phyloP scores from a whole-genome alignment of 2,113 vertebrate genomes.

The Arvicanthis niloticus region DNA sequence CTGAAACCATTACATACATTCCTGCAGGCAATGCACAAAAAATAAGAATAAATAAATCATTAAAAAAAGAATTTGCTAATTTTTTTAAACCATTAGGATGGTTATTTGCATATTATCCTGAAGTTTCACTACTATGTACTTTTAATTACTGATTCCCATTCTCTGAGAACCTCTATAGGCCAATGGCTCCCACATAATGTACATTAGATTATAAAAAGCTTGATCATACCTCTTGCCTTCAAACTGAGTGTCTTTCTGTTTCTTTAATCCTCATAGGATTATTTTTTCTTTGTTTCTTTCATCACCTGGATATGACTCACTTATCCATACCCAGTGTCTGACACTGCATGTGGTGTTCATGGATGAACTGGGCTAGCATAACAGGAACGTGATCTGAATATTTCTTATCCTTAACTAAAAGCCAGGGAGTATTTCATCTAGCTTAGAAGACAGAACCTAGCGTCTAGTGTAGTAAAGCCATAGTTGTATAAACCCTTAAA shows the following conservation, averaged over 20 bases:
- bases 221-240: neutral
- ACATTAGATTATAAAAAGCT: neutral
- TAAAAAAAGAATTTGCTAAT: neutral
- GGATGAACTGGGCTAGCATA: neutral
- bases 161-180: neutral
- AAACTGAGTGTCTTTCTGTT: neutral
- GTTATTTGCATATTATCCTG: neutral
- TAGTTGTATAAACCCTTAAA: neutral
- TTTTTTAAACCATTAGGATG: neutral
- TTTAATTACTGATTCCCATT: neutral
- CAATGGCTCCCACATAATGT: neutral
- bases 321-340: neutral
- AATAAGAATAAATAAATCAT: neutral
- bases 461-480: constrained; percentile 14
- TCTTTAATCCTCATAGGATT: neutral
- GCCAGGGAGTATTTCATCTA: neutral
- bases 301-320: neutral
- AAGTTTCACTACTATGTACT: neutral
- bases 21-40: no score
- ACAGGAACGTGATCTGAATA: neutral
- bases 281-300: neutral
- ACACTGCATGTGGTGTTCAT: neutral
- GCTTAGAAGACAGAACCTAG: no score
- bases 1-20: no score
- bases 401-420: neutral